These are phyloP conservation scores for Antennarius maculatus DNA, from an alignment of 2,797 vertebrate genomes.

Conservation along the genomic window DNA sequence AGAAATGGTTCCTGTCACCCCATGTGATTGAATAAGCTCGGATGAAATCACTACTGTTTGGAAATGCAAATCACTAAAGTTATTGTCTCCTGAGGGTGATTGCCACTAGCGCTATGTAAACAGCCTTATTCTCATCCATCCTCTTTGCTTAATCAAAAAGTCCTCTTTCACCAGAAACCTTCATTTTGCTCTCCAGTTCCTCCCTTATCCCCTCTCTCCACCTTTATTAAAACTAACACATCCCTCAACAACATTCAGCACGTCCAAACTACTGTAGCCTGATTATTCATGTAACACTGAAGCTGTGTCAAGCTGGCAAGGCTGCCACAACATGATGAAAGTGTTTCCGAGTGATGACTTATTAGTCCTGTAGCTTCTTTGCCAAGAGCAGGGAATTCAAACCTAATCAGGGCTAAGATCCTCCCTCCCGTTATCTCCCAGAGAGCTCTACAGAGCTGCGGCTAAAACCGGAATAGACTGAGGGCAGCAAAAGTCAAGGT, in stretches of 20 bases:
- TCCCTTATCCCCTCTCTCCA: constrained; percentile 25
- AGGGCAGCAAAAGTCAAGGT: constrained; percentile 53
- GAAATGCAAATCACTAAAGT: constrained; percentile 69
- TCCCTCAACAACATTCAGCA: constrained; percentile 43
- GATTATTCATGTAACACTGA: constrained; percentile 67
- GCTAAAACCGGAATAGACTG: constrained; percentile 53
- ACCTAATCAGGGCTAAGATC: constrained; percentile 66
- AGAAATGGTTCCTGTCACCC: constrained; percentile 51
- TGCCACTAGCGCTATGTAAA: constrained; percentile 49
- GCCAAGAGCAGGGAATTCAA: constrained; percentile 66
- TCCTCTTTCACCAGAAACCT: constrained; percentile 39
- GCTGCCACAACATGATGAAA: constrained; percentile 54
- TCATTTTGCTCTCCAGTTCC: constrained; percentile 42
- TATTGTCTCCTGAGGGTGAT: constrained; percentile 56
- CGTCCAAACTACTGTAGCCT: constrained; percentile 52
- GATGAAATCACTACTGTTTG: constrained; percentile 61
- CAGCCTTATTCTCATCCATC: constrained; percentile 50
- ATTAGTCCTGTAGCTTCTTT: constrained; percentile 55
- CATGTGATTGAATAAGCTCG: constrained; percentile 59
- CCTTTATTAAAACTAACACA: constrained; percentile 17
- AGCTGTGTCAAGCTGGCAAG: constrained; percentile 49
- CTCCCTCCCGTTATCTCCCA: constrained; percentile 34
- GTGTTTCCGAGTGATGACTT: constrained; percentile 68
- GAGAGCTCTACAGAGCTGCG: constrained; percentile 38
- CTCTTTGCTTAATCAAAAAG: constrained; percentile 69